Base-by-base conservation (phyloP, 2,888 invertebrate genomes). In the Caenorhabditis sulstoni region DNA sequence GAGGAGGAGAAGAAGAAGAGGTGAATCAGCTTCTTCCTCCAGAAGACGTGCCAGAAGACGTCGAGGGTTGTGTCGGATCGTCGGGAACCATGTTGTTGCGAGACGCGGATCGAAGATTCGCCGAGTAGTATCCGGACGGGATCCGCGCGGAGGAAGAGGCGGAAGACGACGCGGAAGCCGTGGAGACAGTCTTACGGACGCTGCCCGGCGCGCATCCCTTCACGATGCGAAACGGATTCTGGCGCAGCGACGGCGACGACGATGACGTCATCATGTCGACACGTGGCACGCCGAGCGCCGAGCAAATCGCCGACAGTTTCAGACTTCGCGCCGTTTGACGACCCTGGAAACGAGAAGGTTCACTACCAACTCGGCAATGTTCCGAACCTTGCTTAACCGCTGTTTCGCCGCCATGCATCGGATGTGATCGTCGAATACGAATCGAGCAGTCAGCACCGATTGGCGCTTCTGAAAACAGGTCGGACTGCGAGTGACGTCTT, bases 381-480 rank as follows among this genome's bases (percentile, higher is more conserved):
- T n/a, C n/a, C n/a, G n/a, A 49, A 92, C 92, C 85, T 92, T 92
- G 3, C 91, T 91, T 18, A 92, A 86, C 37, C 94, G 95, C 91
- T 98, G 98, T 90, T 97, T 98, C 23, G 98, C 98, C 18, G 98
- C 97, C 97, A 98, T 97, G 90, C 97, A 98, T 37, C 98, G 93
- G 85, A 99, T 99, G 90, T 98, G 97, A 92, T 99, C 99, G 90
- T 99, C 98, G 91, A 99, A 99, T 78, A 97, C 93, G 91, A 99
- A 97, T 91, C 95, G 96, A 11, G 96, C 95, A 3, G 95, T 93
- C 9, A 96, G 91, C n/a, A 96, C 91, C 0, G 95, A 94, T 0
- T 94, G 93, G 55, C 90, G 80, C 50, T 77, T 77, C 68, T 76
- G 45, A 22, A 7, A 35, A 23, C 11, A 29, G 18, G n/a, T 41